Conservation (phyloP, 2,113 vertebrate genomes). For the Strix uralensis region DNA sequence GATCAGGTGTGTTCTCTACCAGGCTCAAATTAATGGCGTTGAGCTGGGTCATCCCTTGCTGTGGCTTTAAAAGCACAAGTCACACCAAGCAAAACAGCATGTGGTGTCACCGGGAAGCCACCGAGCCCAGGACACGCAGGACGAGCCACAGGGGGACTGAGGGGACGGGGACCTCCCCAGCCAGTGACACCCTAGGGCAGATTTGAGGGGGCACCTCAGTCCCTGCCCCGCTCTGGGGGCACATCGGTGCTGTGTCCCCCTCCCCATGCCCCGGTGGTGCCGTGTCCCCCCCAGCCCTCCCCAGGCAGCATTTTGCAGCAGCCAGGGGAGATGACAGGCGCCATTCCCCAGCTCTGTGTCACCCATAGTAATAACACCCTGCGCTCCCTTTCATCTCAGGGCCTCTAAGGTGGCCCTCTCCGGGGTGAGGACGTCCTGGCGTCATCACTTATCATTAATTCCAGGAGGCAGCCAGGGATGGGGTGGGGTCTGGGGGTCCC, state of each 20-base stretch:
- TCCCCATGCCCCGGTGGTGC: neutral
- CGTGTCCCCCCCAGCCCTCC: neutral
- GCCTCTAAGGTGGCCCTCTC: neutral
- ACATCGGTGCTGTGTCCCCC: neutral
- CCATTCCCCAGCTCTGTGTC: constrained; percentile 48
- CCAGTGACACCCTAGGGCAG: neutral
- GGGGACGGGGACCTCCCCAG: neutral
- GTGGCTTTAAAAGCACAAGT: neutral
- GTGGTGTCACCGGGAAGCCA: neutral
- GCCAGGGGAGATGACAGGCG: neutral
- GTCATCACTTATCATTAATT: neutral
- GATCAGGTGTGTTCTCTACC: accelerated
- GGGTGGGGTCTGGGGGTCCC: neutral
- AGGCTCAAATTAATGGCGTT: neutral
- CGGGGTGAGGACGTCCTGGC: accelerated
- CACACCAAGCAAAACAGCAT: neutral
- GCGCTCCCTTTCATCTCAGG: neutral
- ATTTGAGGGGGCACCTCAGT: neutral
- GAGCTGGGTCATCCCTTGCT: neutral
- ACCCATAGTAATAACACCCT: constrained; percentile 28
- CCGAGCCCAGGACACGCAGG: neutral
- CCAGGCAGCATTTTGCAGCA: neutral
- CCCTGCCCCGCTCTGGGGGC: neutral
- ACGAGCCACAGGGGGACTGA: neutral
- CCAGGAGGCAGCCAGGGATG: neutral